phyloP scores from a whole-genome alignment of 2,113 vertebrate genomes.

The Turnix velox region DNA sequence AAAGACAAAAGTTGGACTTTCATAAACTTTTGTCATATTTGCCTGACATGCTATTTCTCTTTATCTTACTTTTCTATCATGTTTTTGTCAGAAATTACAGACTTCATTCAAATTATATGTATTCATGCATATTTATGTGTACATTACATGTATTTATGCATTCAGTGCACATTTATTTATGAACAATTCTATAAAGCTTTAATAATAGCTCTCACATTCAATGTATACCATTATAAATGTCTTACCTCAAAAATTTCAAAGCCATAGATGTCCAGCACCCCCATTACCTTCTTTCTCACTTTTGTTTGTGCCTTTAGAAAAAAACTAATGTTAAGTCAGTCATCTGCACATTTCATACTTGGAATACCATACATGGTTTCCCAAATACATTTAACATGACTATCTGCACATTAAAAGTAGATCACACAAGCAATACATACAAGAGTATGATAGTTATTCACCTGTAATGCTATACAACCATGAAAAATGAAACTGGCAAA shows the following conservation, averaged over 20 bases:
- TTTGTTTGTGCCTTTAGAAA: conserved; percentile 86
- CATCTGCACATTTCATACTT: neutral
- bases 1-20: neutral
- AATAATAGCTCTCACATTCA: neutral
- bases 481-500: neutral
- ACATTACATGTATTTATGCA: neutral
- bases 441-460: neutral
- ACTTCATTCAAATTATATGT: neutral
- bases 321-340: neutral
- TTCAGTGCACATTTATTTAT: neutral
- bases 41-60: neutral
- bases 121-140: no score
- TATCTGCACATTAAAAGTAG: neutral
- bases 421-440: no score
- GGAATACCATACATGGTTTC: neutral
- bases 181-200: neutral
- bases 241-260: conserved; percentile 99
- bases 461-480: neutral
- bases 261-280: conserved; percentile 97
- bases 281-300: conserved; percentile 98
- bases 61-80: neutral
- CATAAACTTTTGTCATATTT: neutral
- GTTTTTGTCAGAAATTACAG: neutral
- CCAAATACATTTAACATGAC: neutral
- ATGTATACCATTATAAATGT: neutral